A percentile compares a stretch with the other conserved stretches of the same genome.
These are phyloP conservation scores for Xylophagus ater DNA, from an alignment of 2,888 invertebrate genomes.

Conservation along the genomic window DNA sequence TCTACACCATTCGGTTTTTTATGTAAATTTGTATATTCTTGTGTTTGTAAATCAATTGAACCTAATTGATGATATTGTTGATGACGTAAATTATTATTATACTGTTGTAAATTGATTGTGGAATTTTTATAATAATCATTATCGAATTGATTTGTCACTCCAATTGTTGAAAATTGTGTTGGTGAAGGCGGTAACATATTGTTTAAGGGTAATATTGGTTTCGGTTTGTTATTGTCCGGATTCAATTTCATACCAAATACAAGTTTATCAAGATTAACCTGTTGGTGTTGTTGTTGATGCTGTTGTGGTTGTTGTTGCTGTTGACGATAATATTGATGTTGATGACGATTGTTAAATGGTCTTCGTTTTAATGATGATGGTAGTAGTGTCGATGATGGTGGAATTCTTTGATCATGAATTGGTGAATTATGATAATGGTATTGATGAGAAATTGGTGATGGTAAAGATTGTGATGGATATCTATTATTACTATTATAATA, in stretches of 20 bases:
- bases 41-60: no score
- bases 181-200: no score
- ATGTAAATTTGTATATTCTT: no score
- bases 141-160: not conserved
- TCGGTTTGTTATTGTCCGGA: no score
- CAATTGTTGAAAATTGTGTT: not conserved
- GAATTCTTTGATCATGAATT: no score
- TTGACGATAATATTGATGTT: not conserved
- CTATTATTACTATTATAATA: no score
- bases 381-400: no score
- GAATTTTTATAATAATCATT: not conserved
- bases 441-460: not conserved
- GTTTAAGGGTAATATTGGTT: no score
- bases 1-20: no score
- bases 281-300: not conserved
- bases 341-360: not conserved
- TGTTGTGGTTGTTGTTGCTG: not conserved
- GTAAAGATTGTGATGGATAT: not conserved
- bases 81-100: not conserved
- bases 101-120: not conserved
- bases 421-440: not conserved
- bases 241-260: no score
- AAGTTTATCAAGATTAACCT: not conserved
- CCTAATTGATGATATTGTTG: not conserved
- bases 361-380: not conserved